A percentile compares a stretch with the other conserved stretches of the same genome.
These are phyloP conservation scores for Hoplostethus mediterraneus DNA, from an alignment of 2,797 vertebrate genomes.

Conservation along the genomic window DNA sequence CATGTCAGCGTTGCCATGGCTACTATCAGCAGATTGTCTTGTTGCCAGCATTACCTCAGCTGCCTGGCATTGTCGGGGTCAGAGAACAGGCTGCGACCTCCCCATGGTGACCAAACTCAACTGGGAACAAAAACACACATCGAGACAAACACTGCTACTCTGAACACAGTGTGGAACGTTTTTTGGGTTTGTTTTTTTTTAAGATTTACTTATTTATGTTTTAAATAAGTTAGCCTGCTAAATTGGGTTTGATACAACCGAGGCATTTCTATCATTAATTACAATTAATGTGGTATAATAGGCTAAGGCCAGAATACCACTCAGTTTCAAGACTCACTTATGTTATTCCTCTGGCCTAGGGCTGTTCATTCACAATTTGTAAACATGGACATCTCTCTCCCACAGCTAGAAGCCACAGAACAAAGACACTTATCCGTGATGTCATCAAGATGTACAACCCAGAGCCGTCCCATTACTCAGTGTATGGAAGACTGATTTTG, in stretches of 20 bases:
- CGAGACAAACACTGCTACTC: slow-evolving; percentile 29
- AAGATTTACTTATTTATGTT: slow-evolving; percentile 24
- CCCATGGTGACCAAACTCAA: slow-evolving; percentile 76
- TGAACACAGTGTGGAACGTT: too few relatives aligned
- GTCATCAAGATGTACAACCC: slow-evolving; percentile 31
- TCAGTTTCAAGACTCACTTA: not conserved
- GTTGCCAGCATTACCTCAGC: slow-evolving; percentile 86
- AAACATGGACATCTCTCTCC: slow-evolving; percentile 20
- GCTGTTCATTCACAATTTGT: slow-evolving; percentile 16
- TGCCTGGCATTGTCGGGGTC: slow-evolving; percentile 85
- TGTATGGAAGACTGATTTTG: slow-evolving; percentile 2
- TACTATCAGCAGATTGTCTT: slow-evolving; percentile 83
- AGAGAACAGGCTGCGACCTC: slow-evolving; percentile 86
- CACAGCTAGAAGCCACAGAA: slow-evolving; percentile 18
- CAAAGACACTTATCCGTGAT: slow-evolving; percentile 20
- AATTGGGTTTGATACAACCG: slow-evolving; percentile 38
- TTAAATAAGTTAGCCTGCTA: slow-evolving; percentile 18
- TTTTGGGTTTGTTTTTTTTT: too few relatives aligned
- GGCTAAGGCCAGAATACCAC: slow-evolving; percentile 26
- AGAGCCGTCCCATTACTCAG: slow-evolving; percentile 1
- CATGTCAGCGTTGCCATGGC: slow-evolving; percentile 83
- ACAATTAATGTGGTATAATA: slow-evolving; percentile 40
- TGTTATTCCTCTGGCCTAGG: not conserved
- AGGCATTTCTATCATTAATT: slow-evolving; percentile 48
- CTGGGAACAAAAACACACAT: slow-evolving; percentile 72